Evolutionary conservation across 2,888 invertebrate genomes (phyloP).

Genomic region (Polyommatus icarus): DNA sequence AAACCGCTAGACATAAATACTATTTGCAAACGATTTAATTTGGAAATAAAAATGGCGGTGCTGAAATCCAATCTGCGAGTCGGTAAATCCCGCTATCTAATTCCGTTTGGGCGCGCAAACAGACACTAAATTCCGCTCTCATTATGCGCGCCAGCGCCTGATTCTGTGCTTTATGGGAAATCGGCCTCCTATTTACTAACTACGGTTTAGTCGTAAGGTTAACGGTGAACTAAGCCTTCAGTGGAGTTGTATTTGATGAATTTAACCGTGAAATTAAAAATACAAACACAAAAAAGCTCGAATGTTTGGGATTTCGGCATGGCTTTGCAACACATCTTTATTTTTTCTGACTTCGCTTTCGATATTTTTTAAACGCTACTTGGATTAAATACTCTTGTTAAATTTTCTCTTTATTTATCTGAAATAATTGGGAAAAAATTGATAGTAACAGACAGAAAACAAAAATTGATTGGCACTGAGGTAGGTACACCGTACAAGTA

Average conservation of each 20-base stretch:
- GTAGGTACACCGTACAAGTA: no score
- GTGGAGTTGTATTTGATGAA: neutral
- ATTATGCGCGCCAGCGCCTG: constrained; percentile 25
- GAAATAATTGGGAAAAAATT: no score
- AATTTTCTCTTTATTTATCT: no score
- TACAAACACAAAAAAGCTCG: no score
- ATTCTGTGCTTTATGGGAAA: constrained; percentile 27
- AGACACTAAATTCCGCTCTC: constrained; percentile 25
- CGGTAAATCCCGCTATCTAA: constrained; percentile 29
- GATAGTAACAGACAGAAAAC: no score
- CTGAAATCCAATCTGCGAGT: constrained; percentile 10
- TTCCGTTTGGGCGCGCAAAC: constrained; percentile 29
- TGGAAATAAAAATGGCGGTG: constrained; percentile 13
- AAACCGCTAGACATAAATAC: neutral
- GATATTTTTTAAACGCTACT: no score
- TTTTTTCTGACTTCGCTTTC: no score
- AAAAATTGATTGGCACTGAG: no score
- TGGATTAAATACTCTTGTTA: no score
- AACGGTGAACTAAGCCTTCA: neutral
- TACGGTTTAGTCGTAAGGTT: neutral
- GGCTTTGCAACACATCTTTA: no score
- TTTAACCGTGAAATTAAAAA: no score
- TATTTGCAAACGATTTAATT: neutral
- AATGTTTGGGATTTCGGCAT: no score
- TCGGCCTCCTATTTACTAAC: constrained; percentile 16